Percentiles rank a stretch among this genome's conserved stretches.
phyloP scores from a whole-genome alignment of 2,113 vertebrate species.

The Dasyprocta punctata region DNA sequence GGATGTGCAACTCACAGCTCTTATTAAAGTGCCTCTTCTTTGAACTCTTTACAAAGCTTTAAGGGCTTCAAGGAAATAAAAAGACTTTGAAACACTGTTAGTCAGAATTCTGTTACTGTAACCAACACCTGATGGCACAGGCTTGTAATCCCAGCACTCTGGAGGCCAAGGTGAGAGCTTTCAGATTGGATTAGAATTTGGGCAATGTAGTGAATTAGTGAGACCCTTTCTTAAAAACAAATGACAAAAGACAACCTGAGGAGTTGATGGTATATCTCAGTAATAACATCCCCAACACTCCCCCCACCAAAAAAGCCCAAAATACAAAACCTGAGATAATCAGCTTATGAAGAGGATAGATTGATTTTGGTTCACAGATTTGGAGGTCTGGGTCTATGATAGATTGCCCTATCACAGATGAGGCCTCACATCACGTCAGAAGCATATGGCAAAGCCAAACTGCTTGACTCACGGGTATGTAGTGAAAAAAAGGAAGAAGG shows the following conservation, averaged over 20 bases:
- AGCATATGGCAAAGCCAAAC: not conserved
- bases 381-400: not conserved
- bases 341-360: not conserved
- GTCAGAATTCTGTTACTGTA: not conserved
- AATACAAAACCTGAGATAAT: not conserved
- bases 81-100: conserved; percentile 1
- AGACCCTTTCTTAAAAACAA: not conserved
- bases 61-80: conserved; percentile 25
- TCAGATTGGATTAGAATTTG: not conserved
- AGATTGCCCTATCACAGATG: not conserved
- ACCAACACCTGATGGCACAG: not conserved
- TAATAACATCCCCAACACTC: not conserved
- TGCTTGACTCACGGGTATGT: not conserved
- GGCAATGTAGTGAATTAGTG: not conserved
- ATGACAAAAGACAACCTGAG: not conserved
- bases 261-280: not conserved
- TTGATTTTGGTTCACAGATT: not conserved
- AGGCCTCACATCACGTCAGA: not conserved
- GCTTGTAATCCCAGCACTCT: not conserved
- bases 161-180: not conserved
- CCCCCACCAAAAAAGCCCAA: not conserved
- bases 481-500: not conserved
- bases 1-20: not conserved
- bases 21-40: conserved; percentile 42
- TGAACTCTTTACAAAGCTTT: not conserved